Evolutionary conservation across 2,888 invertebrate species (phyloP).

Genomic region (Hyposoter dolosus): DNA sequence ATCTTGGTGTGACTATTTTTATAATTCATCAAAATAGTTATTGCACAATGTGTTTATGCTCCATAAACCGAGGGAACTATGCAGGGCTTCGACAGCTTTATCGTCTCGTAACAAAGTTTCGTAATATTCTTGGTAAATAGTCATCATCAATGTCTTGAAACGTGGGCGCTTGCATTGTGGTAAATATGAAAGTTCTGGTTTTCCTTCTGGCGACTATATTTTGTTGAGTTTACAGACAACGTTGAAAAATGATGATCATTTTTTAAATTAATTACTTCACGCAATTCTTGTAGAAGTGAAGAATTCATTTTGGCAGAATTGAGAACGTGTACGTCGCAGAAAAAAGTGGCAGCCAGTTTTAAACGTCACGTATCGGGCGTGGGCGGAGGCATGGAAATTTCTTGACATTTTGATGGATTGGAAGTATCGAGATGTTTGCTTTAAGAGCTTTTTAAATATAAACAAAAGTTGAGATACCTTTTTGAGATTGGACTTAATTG

Average conservation of each 20-base stretch:
- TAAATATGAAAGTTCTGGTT: background rate
- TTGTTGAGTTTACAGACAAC: background rate
- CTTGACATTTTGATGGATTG: background rate
- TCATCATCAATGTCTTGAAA: background rate
- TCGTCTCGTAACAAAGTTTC: background rate
- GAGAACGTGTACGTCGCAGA: background rate
- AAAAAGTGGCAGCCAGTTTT: background rate
- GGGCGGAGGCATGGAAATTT: background rate
- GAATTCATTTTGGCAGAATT: background rate
- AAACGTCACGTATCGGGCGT: background rate
- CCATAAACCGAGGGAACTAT: background rate
- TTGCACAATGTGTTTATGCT: conserved; percentile 10
- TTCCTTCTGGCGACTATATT: background rate
- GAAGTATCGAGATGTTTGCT: background rate
- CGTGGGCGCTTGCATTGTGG: background rate
- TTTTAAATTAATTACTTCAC: background rate
- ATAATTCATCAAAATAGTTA: conserved; percentile 1
- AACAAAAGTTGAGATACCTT: background rate
- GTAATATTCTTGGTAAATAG: background rate
- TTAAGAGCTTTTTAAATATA: background rate
- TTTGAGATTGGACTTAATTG: background rate
- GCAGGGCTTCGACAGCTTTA: background rate
- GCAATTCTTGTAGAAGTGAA: background rate
- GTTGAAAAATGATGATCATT: background rate
- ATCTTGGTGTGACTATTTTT: background rate